Conservation (phyloP, 2,113 vertebrate species). For the Aegotheles bennettii region DNA sequence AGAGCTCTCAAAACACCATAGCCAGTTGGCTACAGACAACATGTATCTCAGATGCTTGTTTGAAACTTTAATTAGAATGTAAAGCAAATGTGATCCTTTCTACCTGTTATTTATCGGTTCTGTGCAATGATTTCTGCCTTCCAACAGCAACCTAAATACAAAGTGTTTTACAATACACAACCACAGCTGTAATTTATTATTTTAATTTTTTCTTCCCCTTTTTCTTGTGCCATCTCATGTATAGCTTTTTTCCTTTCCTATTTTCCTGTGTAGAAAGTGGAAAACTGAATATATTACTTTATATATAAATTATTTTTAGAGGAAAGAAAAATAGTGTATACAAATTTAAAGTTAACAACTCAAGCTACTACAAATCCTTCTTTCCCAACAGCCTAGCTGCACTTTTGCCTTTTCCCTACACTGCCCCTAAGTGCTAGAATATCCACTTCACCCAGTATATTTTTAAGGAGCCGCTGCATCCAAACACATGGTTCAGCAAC, state of each 20-base stretch:
- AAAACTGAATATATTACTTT: background rate
- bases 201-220: background rate
- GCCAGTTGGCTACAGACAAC: background rate
- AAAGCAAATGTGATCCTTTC: background rate
- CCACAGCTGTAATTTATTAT: background rate
- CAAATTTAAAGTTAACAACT: background rate
- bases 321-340: background rate
- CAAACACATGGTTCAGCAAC: background rate
- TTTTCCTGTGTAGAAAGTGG: background rate
- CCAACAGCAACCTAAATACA: background rate
- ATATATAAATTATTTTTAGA: background rate
- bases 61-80: conserved; percentile 34
- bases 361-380: background rate
- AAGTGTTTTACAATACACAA: background rate
- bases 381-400: background rate
- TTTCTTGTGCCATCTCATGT: background rate
- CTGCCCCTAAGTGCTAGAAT: background rate
- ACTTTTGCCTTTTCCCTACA: background rate
- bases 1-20: background rate
- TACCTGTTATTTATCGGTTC: background rate
- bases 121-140: background rate
- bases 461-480: background rate
- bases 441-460: background rate
- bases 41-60: background rate
- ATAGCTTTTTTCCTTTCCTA: background rate